Base-by-base conservation (phyloP, 1,140 invertebrate species). In the Neuroterus valhalla region DNA sequence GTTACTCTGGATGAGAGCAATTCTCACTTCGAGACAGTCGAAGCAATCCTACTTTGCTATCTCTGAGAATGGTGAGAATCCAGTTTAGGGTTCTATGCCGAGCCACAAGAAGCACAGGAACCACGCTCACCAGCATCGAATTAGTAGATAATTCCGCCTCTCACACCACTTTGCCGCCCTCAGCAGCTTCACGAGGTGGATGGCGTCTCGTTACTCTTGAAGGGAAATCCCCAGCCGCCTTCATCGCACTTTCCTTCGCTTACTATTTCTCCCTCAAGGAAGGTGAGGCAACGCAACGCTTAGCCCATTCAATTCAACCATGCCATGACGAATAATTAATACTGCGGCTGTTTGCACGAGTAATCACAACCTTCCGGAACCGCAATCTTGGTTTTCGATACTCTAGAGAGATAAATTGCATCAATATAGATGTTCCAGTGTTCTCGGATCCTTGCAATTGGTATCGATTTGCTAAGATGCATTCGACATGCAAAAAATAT, bases 301-400 rank as follows among this genome's bases (percentile, higher is more conserved):
- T 79, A 74, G 77, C 74, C 75, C 70, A 79, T 75, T 79, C 77
- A 79, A 75, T 19, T 70, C 68, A 78, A 38, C 78, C 75, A 69
- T 73, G 44, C 78, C 78, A 79, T 83, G 75, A 78, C 78, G 78
- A 82, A 81, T 85, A 83, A 85, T 83, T 82, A 79, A 85, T 82
- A 85, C 72, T 73, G 78, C 76, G 78, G 77, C 81, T 74, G 70
- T 81, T 81, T 80, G 81, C 77, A 77, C 76, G 70, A 74, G 68
- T 71, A 76, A 76, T 76, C 74, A 80, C 66, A 75, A 55, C 66
- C 48, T 62, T 62, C 55, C 74, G 21, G 48, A 62, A 75, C 73
- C 55, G 44, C 73, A 75, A 67, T 45, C 68, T 52, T 68, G 72
- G 48, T 66, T 44, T 38, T 44, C 67, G 62, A 62, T 66, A 70